Percentiles rank a stretch among this genome's conserved stretches.
These are phyloP conservation scores for Pica pica DNA, from an alignment of 2,113 vertebrate genomes.

Conservation along the genomic window DNA sequence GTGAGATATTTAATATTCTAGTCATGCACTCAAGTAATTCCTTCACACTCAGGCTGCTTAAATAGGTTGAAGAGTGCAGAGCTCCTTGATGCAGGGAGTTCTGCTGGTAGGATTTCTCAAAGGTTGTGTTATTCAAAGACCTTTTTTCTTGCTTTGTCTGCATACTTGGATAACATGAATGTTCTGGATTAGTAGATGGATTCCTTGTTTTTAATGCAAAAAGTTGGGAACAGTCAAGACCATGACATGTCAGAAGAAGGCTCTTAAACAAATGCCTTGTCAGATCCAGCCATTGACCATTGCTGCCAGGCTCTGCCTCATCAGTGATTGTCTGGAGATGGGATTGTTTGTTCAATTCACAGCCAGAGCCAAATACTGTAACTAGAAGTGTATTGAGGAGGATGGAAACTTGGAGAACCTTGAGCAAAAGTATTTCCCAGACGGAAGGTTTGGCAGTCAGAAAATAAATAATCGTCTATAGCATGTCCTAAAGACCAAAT, in stretches of 20 bases:
- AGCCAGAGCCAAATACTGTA: not conserved
- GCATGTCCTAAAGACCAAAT: not conserved
- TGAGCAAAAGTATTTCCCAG: not conserved
- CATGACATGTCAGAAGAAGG: not conserved
- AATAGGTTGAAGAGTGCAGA: not conserved
- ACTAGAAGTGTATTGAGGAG: not conserved
- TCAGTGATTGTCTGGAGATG: not conserved
- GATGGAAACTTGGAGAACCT: not conserved
- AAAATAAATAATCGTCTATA: not conserved
- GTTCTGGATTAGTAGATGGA: not conserved
- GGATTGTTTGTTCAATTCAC: not conserved
- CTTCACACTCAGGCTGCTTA: not conserved
- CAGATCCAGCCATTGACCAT: not conserved
- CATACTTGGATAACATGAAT: not conserved
- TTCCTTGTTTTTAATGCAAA: not conserved
- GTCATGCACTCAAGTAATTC: not conserved
- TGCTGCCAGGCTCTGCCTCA: not conserved
- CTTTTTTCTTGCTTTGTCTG: not conserved
- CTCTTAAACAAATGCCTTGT: not conserved
- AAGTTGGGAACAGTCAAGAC: not conserved
- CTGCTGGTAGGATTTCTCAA: not conserved
- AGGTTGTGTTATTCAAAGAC: not conserved
- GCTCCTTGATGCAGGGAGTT: not conserved
- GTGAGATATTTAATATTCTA: not conserved
- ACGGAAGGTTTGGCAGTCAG: not conserved